Percentiles rank a stretch among this genome's conserved stretches.
Evolutionary conservation across 1,140 invertebrate genomes (phyloP).

Genomic region (Ceratosolen solmsi): DNA sequence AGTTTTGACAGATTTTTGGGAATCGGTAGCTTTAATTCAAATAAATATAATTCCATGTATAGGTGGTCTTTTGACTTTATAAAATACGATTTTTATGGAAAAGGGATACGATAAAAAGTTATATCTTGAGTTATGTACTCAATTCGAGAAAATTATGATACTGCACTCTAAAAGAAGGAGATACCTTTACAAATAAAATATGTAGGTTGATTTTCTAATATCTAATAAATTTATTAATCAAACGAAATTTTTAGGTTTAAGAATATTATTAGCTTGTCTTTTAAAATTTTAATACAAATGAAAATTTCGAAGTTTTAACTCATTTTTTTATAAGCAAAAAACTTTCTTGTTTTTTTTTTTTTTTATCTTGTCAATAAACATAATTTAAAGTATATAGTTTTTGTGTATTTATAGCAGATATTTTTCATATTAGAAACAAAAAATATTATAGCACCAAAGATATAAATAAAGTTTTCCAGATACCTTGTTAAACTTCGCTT

Average conservation of each 20-base stretch:
- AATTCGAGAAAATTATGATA: constrained; percentile 5
- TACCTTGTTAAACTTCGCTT: too few relatives aligned
- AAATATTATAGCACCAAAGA: too few relatives aligned
- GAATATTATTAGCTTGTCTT: background rate
- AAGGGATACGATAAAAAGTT: constrained; percentile 11
- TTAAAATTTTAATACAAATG: too few relatives aligned
- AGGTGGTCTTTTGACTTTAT: background rate
- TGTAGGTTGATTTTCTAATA: background rate
- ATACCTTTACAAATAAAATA: background rate
- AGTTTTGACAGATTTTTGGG: background rate
- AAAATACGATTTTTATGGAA: constrained; percentile 1
- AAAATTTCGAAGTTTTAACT: too few relatives aligned
- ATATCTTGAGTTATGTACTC: constrained; percentile 6
- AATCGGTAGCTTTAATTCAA: background rate
- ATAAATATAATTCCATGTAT: background rate
- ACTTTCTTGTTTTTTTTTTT: too few relatives aligned
- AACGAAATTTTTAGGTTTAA: background rate
- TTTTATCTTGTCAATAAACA: too few relatives aligned
- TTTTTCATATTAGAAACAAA: too few relatives aligned
- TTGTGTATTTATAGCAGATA: too few relatives aligned
- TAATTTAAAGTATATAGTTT: too few relatives aligned
- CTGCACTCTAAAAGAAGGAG: background rate
- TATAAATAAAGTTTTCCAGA: too few relatives aligned
- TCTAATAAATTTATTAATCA: background rate
- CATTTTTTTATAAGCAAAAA: too few relatives aligned